phyloP scores from a whole-genome alignment of 2,797 vertebrate genomes.

The Coccyzus lansbergi region DNA sequence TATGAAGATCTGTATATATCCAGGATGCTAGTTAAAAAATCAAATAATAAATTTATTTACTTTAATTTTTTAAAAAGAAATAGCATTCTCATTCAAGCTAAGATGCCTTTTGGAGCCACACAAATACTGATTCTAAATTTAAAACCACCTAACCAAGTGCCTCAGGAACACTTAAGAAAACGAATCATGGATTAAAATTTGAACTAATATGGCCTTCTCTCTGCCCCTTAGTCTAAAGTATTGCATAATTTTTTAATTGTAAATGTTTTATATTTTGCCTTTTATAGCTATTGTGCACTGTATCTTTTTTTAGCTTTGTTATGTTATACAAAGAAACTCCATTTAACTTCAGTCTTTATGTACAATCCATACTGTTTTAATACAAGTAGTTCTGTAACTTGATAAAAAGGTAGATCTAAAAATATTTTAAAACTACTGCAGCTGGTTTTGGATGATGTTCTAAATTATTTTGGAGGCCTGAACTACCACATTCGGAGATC shows the following conservation, averaged over 20 bases:
- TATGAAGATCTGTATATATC: background rate
- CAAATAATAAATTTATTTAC: background rate
- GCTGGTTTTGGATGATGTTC: slow-evolving; percentile 34
- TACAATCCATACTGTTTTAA: slow-evolving; percentile 40
- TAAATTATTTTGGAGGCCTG: slow-evolving; percentile 62
- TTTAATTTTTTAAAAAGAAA: background rate
- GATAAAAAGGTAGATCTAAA: slow-evolving; percentile 37
- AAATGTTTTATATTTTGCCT: background rate
- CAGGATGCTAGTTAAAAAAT: background rate
- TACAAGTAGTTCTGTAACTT: slow-evolving; percentile 22
- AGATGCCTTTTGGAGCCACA: slow-evolving; percentile 31
- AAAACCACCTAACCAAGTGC: slow-evolving; percentile 15
- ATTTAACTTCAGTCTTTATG: background rate
- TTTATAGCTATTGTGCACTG: background rate
- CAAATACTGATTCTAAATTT: slow-evolving; percentile 42
- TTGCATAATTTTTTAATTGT: background rate
- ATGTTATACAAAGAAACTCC: background rate
- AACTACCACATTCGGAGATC: slow-evolving; percentile 77
- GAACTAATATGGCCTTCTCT: background rate
- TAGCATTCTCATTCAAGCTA: background rate
- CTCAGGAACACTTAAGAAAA: background rate
- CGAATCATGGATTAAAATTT: background rate
- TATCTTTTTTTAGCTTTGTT: background rate
- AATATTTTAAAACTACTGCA: slow-evolving; percentile 60
- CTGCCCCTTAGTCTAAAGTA: background rate